Evolutionary conservation across 2,888 invertebrate genomes (phyloP).

Genomic region (Phasia obesa): DNA sequence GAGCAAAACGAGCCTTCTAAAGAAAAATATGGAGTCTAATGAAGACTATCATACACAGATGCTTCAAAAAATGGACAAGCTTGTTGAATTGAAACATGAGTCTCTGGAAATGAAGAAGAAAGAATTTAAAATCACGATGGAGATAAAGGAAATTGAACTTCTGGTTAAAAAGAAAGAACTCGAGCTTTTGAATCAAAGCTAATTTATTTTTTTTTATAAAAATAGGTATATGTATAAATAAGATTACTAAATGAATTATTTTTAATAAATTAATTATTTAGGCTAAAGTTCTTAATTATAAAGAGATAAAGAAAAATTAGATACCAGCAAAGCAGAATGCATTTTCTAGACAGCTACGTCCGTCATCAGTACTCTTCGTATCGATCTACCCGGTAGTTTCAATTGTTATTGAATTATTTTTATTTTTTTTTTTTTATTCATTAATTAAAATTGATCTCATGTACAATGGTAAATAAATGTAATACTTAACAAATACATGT

Average conservation of each 20-base stretch:
- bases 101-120: not conserved
- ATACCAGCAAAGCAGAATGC: too few relatives aligned
- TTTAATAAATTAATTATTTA: too few relatives aligned
- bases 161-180: not conserved
- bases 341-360: too few relatives aligned
- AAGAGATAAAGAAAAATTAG: too few relatives aligned
- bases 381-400: too few relatives aligned
- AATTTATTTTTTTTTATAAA: not conserved
- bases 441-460: not conserved
- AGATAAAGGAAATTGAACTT: too few relatives aligned
- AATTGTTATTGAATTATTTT: not conserved
- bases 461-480: not conserved
- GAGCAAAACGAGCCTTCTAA: not conserved
- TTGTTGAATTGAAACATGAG: slow-evolving; percentile 16
- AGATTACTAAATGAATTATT: not conserved
- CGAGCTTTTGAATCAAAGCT: not conserved
- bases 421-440: not conserved
- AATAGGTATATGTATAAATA: not conserved
- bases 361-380: too few relatives aligned
- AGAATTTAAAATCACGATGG: too few relatives aligned
- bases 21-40: slow-evolving; percentile 20
- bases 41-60: slow-evolving; percentile 35
- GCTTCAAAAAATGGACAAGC: slow-evolving; percentile 34
- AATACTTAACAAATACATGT: not conserved
- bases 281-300: too few relatives aligned